A percentile compares a stretch with the other conserved stretches of the same genome.
Evolutionary conservation across 2,113 vertebrate species (phyloP).

Genomic region (Chamaetylas fuelleborni): DNA sequence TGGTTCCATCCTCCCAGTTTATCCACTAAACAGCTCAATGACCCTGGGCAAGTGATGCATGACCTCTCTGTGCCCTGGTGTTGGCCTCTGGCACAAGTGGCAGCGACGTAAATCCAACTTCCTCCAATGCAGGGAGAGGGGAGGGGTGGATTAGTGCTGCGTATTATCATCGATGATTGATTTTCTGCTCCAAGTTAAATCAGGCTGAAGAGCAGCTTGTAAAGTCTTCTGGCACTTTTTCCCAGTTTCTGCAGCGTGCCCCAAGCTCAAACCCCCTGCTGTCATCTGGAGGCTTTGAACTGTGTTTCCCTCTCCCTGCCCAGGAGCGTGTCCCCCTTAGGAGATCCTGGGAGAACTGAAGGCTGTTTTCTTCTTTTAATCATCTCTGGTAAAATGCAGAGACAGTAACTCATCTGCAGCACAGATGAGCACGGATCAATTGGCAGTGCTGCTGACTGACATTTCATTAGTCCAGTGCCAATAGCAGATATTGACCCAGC

Average conservation of each 20-base stretch:
- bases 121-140: background rate
- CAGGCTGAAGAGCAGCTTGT: background rate
- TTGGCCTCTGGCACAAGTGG: background rate
- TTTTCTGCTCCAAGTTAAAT: constrained; percentile 5
- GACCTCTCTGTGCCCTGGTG: background rate
- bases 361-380: background rate
- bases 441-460: background rate
- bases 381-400: background rate
- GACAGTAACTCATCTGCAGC: background rate
- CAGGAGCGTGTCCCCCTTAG: background rate
- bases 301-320: background rate
- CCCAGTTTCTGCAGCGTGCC: background rate
- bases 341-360: background rate
- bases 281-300: background rate
- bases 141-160: background rate
- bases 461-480: background rate
- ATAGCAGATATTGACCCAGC: constrained; percentile 1
- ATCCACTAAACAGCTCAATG: background rate
- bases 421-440: background rate
- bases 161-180: background rate
- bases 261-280: background rate
- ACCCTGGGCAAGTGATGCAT: background rate
- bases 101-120: background rate
- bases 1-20: background rate
- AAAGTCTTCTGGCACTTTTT: background rate